These are phyloP conservation scores for Paedocypris sp. DNA, from an alignment of 2,113 vertebrate genomes.

Conservation along the genomic window DNA sequence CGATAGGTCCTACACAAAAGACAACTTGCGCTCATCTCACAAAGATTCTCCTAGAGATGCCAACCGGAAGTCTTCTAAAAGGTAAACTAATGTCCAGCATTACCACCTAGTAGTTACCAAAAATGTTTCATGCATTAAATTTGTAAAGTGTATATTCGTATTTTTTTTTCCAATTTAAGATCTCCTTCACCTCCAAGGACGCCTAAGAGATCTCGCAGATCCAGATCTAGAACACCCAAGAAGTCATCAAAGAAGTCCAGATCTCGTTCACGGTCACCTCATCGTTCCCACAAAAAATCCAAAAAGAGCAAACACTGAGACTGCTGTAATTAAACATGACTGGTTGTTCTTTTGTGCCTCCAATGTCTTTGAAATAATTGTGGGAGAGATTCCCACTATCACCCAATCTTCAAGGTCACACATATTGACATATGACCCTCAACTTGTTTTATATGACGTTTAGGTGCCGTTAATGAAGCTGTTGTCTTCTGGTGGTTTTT, in stretches of 20 bases:
- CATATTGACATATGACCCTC: slow-evolving; percentile 8
- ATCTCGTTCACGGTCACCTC: slow-evolving; percentile 90
- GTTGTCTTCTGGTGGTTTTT: slow-evolving; percentile 28
- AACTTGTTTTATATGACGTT: slow-evolving; percentile 17
- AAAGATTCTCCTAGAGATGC: slow-evolving; percentile 89
- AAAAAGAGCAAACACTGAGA: slow-evolving; percentile 99
- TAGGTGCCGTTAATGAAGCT: slow-evolving; percentile 12
- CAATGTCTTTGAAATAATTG: slow-evolving; percentile 9
- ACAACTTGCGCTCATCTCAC: slow-evolving; percentile 79
- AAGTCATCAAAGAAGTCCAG: slow-evolving; percentile 95
- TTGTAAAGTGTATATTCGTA: background rate
- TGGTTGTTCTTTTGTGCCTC: slow-evolving; percentile 12
- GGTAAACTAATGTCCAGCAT: slow-evolving; percentile 65
- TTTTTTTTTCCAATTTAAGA: slow-evolving; percentile 45
- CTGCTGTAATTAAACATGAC: slow-evolving; percentile 1
- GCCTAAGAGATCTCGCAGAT: slow-evolving; percentile 86
- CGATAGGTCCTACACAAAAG: slow-evolving; percentile 82
- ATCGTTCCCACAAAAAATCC: slow-evolving; percentile 98
- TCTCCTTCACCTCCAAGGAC: slow-evolving; percentile 90
- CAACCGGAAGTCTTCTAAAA: slow-evolving; percentile 85
- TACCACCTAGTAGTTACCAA: too few relatives aligned
- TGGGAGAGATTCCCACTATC: slow-evolving; percentile 1
- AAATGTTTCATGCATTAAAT: too few relatives aligned
- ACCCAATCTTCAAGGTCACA: background rate
- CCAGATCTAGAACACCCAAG: slow-evolving; percentile 89